phyloP scores from a whole-genome alignment of 2,113 vertebrate genomes.

The Psettodes erumei region DNA sequence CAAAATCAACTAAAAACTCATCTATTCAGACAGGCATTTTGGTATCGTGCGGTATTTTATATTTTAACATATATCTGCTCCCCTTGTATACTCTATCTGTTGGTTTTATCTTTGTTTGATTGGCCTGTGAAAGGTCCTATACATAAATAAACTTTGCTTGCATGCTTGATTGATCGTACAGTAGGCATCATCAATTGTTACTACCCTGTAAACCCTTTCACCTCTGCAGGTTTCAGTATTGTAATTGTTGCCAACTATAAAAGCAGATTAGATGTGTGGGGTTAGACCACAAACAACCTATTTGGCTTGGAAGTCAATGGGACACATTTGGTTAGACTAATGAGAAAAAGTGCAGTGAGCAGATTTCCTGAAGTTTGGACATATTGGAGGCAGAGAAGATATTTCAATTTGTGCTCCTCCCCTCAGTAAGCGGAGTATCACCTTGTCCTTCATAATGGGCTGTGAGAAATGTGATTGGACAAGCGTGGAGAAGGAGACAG shows the following conservation, averaged over 20 bases:
- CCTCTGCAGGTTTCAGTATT: not conserved
- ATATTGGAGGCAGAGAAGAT: conserved; percentile 50
- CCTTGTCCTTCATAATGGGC: conserved; percentile 78
- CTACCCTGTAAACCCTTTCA: not conserved
- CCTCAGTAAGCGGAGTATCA: conserved; percentile 65
- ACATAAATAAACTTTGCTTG: no score
- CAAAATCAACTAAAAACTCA: no score
- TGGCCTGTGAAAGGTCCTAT: no score
- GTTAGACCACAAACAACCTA: not conserved
- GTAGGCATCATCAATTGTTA: not conserved
- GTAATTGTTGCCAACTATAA: not conserved
- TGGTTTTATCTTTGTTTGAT: no score
- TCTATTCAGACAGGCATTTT: no score
- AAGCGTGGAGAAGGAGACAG: conserved; percentile 74
- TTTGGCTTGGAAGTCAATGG: conserved; percentile 12
- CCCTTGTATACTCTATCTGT: no score
- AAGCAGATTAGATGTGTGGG: not conserved
- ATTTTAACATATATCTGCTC: no score
- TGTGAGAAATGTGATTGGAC: conserved; percentile 80
- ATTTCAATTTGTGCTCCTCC: conserved; percentile 76
- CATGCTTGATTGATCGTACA: not conserved
- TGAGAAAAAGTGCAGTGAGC: conserved; percentile 39
- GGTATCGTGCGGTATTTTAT: no score
- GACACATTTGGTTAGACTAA: conserved; percentile 31
- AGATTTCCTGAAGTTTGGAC: conserved; percentile 43